Conservation (phyloP, 2,113 vertebrate species). For the Erythrolamprus reginae region DNA sequence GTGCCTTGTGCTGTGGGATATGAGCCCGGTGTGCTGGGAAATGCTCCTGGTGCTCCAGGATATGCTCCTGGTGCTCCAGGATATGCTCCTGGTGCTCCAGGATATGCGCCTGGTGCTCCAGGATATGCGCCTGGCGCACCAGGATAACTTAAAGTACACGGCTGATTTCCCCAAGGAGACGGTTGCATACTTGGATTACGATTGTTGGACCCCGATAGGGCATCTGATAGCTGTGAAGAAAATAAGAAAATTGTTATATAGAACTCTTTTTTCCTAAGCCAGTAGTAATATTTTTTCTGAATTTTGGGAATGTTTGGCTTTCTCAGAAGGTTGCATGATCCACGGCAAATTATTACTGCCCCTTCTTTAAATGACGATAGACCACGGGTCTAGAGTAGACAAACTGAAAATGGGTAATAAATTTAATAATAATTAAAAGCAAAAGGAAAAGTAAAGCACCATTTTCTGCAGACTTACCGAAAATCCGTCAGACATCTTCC, state of each 20-base stretch:
- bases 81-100: neutral
- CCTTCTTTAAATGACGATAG: neutral
- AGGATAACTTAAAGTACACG: slow-evolving; percentile 24
- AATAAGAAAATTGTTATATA: neutral
- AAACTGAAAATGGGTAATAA: neutral
- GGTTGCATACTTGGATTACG: slow-evolving; percentile 42
- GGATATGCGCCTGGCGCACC: slow-evolving; percentile 21
- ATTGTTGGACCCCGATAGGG: slow-evolving; percentile 46
- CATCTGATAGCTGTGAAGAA: slow-evolving; percentile 58
- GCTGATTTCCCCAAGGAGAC: slow-evolving; percentile 53
- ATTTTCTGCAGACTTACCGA: slow-evolving; percentile 47
- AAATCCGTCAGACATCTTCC: slow-evolving; percentile 64
- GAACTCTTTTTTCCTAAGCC: neutral
- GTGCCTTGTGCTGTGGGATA: neutral
- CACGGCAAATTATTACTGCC: neutral
- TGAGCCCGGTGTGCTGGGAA: slow-evolving; percentile 12
- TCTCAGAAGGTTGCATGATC: neutral
- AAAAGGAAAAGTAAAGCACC: neutral
- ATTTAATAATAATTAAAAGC: neutral
- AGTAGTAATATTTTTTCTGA: neutral
- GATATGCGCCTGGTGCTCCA: slow-evolving; percentile 11
- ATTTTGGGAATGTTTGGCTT: neutral
- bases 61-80: neutral
- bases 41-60: neutral
- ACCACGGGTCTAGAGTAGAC: neutral